These are phyloP conservation scores for Eupithecia pulchellata DNA, from an alignment of 2,888 invertebrate species.

Conservation along the genomic window DNA sequence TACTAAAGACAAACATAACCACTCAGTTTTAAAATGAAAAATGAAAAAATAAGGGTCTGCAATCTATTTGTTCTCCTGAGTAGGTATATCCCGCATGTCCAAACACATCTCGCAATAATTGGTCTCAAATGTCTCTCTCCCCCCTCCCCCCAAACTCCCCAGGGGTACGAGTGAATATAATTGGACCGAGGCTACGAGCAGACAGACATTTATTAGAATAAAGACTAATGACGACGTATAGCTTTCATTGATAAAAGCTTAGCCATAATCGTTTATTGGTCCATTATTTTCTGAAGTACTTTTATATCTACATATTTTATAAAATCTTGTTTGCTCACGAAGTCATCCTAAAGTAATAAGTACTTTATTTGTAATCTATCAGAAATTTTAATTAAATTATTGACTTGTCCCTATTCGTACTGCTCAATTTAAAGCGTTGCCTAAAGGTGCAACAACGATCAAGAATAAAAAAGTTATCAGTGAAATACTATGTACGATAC, in stretches of 20 bases:
- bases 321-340: background rate
- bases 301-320: too few species aligned
- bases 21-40: slow-evolving; percentile 1
- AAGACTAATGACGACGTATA: background rate
- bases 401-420: too few species aligned
- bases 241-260: background rate
- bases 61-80: background rate
- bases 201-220: background rate
- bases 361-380: too few species aligned
- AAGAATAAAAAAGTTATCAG: too few species aligned
- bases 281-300: background rate
- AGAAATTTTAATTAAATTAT: too few species aligned
- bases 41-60: too few species aligned
- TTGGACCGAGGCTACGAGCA: background rate
- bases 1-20: background rate
- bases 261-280: background rate
- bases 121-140: background rate
- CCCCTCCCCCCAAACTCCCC: background rate
- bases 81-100: background rate
- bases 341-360: background rate
- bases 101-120: slow-evolving; percentile 3
- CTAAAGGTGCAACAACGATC: too few species aligned
- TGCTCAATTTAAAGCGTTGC: too few species aligned
- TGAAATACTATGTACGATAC: too few species aligned
- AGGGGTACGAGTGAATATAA: background rate